phyloP scores from a whole-genome alignment of 1,140 invertebrate species.

The Cephus cinctus region DNA sequence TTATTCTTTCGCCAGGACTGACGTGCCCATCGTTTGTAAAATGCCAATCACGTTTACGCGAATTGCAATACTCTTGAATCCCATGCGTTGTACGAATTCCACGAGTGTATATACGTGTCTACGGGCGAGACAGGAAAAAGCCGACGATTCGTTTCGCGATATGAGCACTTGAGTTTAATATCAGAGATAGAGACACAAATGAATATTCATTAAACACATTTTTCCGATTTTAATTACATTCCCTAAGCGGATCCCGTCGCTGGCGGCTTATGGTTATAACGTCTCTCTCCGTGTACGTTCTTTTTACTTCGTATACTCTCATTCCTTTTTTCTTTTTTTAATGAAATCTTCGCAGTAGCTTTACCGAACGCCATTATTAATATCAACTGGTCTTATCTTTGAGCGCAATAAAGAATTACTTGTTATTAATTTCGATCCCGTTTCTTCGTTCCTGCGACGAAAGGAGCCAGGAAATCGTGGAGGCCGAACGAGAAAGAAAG shows the following conservation, averaged over 20 bases:
- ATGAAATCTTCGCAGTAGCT: conserved; percentile 46
- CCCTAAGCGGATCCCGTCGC: conserved; percentile 46
- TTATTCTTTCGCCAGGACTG: too few species aligned
- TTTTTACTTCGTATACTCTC: conserved; percentile 18
- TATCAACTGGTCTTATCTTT: conserved; percentile 49
- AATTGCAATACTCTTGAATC: too few species aligned
- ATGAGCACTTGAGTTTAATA: too few species aligned
- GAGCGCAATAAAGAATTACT: conserved; percentile 50
- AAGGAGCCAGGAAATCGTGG: conserved; percentile 4
- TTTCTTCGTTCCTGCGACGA: neutral
- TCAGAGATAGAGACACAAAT: conserved; percentile 41
- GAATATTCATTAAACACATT: conserved; percentile 51
- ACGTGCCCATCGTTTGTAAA: too few species aligned
- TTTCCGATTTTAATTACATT: conserved; percentile 55
- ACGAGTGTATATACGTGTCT: too few species aligned
- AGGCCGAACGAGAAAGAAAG: conserved; percentile 30
- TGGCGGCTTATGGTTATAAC: conserved; percentile 32
- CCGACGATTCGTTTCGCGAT: too few species aligned
- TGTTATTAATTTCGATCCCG: conserved; percentile 49
- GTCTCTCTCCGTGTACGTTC: conserved; percentile 19
- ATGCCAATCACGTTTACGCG: too few species aligned
- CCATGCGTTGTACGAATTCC: too few species aligned
- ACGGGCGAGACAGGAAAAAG: too few species aligned
- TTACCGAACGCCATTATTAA: conserved; percentile 48
- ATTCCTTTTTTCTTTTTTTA: conserved; percentile 38